phyloP scores from a whole-genome alignment of 2,113 vertebrate species.

The Calcarius ornatus region DNA sequence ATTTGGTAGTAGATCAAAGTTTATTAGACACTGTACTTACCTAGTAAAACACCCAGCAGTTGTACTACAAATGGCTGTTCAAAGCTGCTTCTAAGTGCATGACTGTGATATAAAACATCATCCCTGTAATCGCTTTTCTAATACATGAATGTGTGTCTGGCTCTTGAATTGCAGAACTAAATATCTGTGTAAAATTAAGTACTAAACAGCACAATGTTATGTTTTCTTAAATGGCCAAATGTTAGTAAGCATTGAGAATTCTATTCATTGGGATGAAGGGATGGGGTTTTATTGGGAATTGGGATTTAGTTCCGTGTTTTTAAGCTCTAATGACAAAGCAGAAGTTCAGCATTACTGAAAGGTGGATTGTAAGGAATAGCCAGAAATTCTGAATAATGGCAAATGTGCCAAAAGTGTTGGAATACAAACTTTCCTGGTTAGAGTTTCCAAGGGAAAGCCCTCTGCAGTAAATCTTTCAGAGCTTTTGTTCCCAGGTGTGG shows the following conservation, averaged over 20 bases:
- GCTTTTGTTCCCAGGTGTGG: neutral
- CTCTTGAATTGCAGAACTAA: neutral
- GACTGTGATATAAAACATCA: neutral
- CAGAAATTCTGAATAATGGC: neutral
- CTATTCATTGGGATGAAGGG: neutral
- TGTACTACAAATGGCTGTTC: neutral
- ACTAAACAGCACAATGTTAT: neutral
- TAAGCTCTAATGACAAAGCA: neutral
- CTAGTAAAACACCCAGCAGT: neutral
- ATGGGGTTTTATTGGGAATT: neutral
- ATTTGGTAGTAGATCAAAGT: conserved; percentile 10
- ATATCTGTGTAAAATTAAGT: neutral
- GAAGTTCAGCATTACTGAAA: neutral
- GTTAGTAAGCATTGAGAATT: neutral
- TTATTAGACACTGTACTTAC: neutral
- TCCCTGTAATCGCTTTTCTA: neutral
- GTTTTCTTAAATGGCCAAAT: neutral
- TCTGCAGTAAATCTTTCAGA: neutral
- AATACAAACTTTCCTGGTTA: neutral
- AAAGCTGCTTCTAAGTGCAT: neutral
- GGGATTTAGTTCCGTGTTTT: neutral
- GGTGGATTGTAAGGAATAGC: neutral
- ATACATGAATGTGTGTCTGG: neutral
- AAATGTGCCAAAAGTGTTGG: neutral
- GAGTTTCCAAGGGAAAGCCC: neutral